Percentiles rank a stretch among this genome's conserved stretches.
These are phyloP conservation scores for Hecatera dysodea DNA, from an alignment of 2,888 invertebrate species.

Conservation along the genomic window DNA sequence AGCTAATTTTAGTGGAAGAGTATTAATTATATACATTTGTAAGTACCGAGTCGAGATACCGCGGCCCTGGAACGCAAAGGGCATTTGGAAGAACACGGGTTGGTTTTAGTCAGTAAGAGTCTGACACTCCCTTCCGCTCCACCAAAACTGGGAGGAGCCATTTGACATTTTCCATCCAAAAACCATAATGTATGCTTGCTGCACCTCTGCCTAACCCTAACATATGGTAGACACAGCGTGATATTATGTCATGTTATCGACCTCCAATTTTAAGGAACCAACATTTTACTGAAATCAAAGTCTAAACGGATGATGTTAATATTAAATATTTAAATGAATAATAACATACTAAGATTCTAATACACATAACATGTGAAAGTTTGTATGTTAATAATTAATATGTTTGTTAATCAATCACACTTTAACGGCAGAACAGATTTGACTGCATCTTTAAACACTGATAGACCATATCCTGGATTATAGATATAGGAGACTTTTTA, in stretches of 20 bases:
- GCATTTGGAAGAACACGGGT: too few species aligned
- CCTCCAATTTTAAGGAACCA: conserved; percentile 21
- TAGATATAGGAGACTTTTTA: background rate
- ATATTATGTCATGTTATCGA: background rate
- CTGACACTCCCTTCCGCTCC: too few species aligned
- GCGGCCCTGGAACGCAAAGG: too few species aligned
- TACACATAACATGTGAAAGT: background rate
- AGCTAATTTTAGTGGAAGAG: background rate
- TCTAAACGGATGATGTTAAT: conserved; percentile 27
- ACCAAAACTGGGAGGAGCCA: too few species aligned
- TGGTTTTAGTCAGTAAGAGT: too few species aligned
- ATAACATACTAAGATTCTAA: background rate
- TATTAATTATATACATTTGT: too few species aligned
- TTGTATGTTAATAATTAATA: background rate
- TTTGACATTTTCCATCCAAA: too few species aligned
- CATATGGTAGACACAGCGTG: accelerated
- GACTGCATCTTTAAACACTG: background rate
- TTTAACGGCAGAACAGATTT: background rate
- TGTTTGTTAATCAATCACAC: background rate
- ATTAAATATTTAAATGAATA: conserved; percentile 18
- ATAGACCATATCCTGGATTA: background rate
- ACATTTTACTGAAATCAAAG: conserved; percentile 16
- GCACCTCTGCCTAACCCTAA: background rate
- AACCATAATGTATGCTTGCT: too few species aligned
- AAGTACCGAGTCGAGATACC: too few species aligned